Evolutionary conservation across 2,797 vertebrate species (phyloP), one percentile per base, ranked within the genome.

Genomic region (Clarias laeviceps): DNA sequence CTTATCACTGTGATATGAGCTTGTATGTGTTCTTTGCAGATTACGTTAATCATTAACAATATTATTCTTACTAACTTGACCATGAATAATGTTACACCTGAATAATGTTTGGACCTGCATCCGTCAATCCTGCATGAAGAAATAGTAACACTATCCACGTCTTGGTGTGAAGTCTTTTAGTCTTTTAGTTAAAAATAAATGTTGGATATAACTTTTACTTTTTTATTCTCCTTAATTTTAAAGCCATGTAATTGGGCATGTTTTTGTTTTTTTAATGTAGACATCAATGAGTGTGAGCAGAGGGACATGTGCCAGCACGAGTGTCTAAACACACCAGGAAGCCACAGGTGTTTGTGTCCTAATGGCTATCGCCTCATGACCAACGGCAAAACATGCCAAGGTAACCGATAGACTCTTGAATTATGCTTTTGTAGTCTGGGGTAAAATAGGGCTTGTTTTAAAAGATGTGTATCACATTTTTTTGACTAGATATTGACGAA

Each of bases 331-430:
- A 96, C 95, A 68, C 94, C 94, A 5, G 98, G 98, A 45, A 98
- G 98, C 89, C 97, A 97, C 90, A 96, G 94, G 87, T 99, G 98
- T 82, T 50, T 95, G 70, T 99, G 98, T 91, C 98, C 98, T 0
- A 62, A 90, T 0, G 98, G 98, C 15, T 99, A 99, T 88, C 96
- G 93, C 27, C 96, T 99, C 84, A 97, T 94, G 94, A 80, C 94
- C 89, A 99, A 98, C 0, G 96, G 97, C 73, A 99, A 97, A 92
- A 97, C 97, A 0, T 99, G 98, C 83, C 98, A 99, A 95, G 98
- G 98, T 99, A 91, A 84, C 90, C 40, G 32, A 66, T 45, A 59
- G 17, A 18, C 22, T 66, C 12, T 29, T 27, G 1, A 29, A 4
- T 15, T 12, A 32, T 15, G 5, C 24, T 68, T 29, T 34, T 34